Evolutionary conservation across 2,888 invertebrate genomes (phyloP).

Genomic region (Drosophila picticornis): DNA sequence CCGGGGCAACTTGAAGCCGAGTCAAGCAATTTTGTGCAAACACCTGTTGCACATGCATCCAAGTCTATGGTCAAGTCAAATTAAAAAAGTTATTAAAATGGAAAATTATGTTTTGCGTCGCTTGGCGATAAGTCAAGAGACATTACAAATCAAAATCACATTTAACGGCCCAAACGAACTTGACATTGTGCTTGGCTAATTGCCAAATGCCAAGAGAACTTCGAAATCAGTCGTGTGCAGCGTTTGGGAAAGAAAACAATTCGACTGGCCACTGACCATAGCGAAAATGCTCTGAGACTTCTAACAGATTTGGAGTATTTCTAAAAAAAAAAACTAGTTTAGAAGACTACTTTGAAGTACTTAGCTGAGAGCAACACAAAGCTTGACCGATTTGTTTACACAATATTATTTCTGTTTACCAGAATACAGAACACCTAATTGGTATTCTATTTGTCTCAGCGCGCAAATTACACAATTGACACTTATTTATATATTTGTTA

Average conservation of each 20-base stretch:
- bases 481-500: background rate
- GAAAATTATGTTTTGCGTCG: conserved; percentile 26
- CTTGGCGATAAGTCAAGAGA: conserved; percentile 49
- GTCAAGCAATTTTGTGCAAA: conserved; percentile 28
- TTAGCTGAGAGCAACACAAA: background rate
- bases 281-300: conserved; percentile 9
- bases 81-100: conserved; percentile 28
- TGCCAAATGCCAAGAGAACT: conserved; percentile 66
- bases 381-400: background rate
- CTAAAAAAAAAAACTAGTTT: background rate
- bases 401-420: background rate
- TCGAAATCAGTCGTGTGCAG: conserved; percentile 57
- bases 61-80: conserved; percentile 15
- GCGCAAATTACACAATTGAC: background rate
- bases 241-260: conserved; percentile 59
- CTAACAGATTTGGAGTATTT: background rate
- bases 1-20: conserved; percentile 7
- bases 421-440: background rate
- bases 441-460: background rate
- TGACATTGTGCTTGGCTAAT: conserved; percentile 67
- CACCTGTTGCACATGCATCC: background rate
- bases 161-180: conserved; percentile 66
- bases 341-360: background rate
- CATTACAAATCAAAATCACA: conserved; percentile 42
- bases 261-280: conserved; percentile 63